Base-by-base conservation (phyloP, 2,797 vertebrate genomes). In the Channallabes apus region DNA sequence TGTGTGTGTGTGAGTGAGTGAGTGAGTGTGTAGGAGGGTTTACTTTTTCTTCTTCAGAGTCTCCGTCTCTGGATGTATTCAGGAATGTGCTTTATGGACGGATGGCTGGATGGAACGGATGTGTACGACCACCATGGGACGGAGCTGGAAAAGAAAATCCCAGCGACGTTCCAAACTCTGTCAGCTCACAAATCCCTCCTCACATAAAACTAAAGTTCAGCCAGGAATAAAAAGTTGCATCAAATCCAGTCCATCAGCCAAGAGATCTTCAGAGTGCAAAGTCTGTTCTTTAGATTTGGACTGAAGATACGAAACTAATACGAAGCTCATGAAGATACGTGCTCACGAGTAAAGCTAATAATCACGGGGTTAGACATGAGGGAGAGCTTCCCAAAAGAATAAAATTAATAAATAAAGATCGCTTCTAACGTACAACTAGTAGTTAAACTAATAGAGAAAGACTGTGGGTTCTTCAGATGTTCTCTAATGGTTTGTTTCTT, bases 1-100 rank as follows among this genome's bases (percentile, higher is more conserved):
- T 78, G 32, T 78, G 75, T 35, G 54, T 77, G 41, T 75, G 72
- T 75, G 72, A n/a, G n/a, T n/a, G n/a, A n/a, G n/a, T 58, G 75
- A 12, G 51, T 58, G 46, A 29, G 27, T 72, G 75, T n/a, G 76
- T 62, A 58, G 58, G 76, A 62, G 76, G 32, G 22, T 79, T 61
- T 79, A 38, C 27, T 62, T 79, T 78, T 79, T 62, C 58, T 79
- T 78, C 32, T n/a, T 5, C 51, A 54, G 8, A 58, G 29, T 59
- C 58, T 59, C 27, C 5, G 32, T 61, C 54, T 64, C 59, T 80
- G 59, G 15, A 80, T 64, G 35, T 80, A 64, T 64, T 64, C 35
- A 46, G 59, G 77, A 64, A 64, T 80, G 77, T 80, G 77, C 14
- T 80, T 35, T 29, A 64, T 62, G 22, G 59, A 46, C 7, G 38